A percentile compares a stretch with the other conserved stretches of the same genome.
These are phyloP conservation scores for Xanthia togata DNA, from an alignment of 2,888 invertebrate species.

Conservation along the genomic window DNA sequence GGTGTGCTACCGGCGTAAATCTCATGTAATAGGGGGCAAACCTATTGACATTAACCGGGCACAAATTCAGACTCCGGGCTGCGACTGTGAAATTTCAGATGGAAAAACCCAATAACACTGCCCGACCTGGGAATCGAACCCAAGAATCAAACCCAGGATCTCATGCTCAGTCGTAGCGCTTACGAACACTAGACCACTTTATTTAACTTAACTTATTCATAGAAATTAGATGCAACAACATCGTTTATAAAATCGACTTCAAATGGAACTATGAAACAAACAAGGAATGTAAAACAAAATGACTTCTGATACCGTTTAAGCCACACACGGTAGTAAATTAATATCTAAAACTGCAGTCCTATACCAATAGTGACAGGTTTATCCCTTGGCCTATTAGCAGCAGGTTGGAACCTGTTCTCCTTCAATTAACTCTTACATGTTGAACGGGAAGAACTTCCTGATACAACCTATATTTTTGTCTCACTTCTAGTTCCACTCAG, in stretches of 20 bases:
- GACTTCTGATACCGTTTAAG: constrained; percentile 18
- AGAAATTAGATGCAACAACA: not conserved
- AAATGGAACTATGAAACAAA: not conserved
- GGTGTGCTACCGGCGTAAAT: too few relatives aligned
- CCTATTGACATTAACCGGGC: too few relatives aligned
- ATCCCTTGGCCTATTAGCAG: constrained; percentile 49
- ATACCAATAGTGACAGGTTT: constrained; percentile 52
- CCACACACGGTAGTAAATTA: constrained; percentile 39
- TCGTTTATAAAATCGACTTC: not conserved
- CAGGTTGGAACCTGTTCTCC: constrained; percentile 50
- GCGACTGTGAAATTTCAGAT: too few relatives aligned
- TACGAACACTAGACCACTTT: too few relatives aligned
- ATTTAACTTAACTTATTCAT: too few relatives aligned
- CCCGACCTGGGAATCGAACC: too few relatives aligned
- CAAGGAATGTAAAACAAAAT: constrained; percentile 6
- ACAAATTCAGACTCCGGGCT: too few relatives aligned
- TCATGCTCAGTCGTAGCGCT: too few relatives aligned
- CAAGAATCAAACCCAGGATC: too few relatives aligned
- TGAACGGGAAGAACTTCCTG: constrained; percentile 52
- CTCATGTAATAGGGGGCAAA: too few relatives aligned
- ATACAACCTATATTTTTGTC: constrained; percentile 58
- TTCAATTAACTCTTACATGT: constrained; percentile 57
- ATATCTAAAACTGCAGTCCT: constrained; percentile 35
- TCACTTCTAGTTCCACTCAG: constrained; percentile 26
- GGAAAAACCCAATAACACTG: too few relatives aligned